Base-by-base conservation (phyloP, 2,797 vertebrate species). In the Megalops cyprinoides region DNA sequence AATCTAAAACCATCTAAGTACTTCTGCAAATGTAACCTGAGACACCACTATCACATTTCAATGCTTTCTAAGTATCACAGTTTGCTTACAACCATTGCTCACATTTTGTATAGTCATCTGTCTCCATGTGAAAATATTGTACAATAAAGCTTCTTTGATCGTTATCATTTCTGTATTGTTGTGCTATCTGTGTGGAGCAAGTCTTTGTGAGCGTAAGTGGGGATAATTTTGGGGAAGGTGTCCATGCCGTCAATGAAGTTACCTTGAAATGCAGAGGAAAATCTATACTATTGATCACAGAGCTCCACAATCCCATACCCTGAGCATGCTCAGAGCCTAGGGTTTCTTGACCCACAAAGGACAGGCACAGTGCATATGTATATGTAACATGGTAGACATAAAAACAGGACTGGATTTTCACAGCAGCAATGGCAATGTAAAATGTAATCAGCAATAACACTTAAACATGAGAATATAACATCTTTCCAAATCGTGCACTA, bases 261-360 rank as follows among this genome's bases (percentile, higher is more conserved):
- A 42, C 39, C 67, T 71, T 71, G 67, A 71, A 44, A 71, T 39
- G 44, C 37, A 71, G 37, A 71, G 20, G 67, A 44, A 71, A 71
- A 71, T 44, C 20, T 9, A 42, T 23, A 37, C 39, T 23, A 42
- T 71, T 44, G 37, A 71, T 71, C 67, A 71, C 42, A 6, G 23
- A 23, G 18, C 44, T 71, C 44, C 39, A 9, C 60, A n/a, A 44
- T 71, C 67, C 44, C 20, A 44, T 44, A 37, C 51, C 67, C 2
- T 18, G 67, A 39, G 67, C 25, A 23, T 23, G 31, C 31, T 37
- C 0, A 3, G 12, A 23, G 23, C 23, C 37, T n/a, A 18, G n/a
- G 39, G 20, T 23, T 9, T 44, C 44, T 44, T n/a, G n/a, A n/a
- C n/a, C n/a, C n/a, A n/a, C n/a, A n/a, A n/a, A n/a, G n/a, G n/a